These are phyloP conservation scores for Heliconius ethilla DNA, from an alignment of 2,888 invertebrate species.

Conservation along the genomic window DNA sequence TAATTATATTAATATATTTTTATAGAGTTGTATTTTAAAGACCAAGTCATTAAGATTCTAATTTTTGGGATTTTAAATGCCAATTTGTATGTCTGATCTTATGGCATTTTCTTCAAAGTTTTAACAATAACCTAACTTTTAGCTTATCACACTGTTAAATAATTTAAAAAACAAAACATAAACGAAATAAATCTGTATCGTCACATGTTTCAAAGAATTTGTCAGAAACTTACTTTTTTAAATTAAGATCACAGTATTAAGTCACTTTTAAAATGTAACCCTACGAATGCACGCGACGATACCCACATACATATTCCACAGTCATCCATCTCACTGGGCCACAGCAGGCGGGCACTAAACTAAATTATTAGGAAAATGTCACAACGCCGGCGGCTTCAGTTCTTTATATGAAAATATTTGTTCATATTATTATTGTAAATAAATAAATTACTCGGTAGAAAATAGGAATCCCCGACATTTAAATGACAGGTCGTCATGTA, in stretches of 20 bases:
- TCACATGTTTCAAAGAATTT: conserved; percentile 72
- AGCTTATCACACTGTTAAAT: conserved; percentile 74
- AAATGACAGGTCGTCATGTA: conserved; percentile 52
- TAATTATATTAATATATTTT: conserved; percentile 53
- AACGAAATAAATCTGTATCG: conserved; percentile 63
- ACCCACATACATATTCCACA: conserved; percentile 77
- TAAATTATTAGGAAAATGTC: conserved; percentile 62
- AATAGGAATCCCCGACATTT: conserved; percentile 48
- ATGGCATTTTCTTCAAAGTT: conserved; percentile 65
- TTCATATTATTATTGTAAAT: conserved; percentile 45
- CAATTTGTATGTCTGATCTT: conserved; percentile 70
- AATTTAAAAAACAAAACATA: conserved; percentile 69
- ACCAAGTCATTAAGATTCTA: conserved; percentile 49
- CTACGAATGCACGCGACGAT: conserved; percentile 75
- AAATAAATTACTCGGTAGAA: conserved; percentile 45
- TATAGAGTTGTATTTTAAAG: conserved; percentile 54
- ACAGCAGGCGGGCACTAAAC: conserved; percentile 60
- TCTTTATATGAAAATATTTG: conserved; percentile 43
- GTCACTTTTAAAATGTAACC: conserved; percentile 77
- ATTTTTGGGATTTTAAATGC: conserved; percentile 69
- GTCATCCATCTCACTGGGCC: conserved; percentile 71
- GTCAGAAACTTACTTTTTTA: conserved; percentile 77
- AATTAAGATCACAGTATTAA: conserved; percentile 82
- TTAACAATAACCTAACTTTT: conserved; percentile 49
- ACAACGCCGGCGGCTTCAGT: conserved; percentile 62